Evolutionary conservation across 2,888 invertebrate species (phyloP).

Genomic region (Nematopogon swammerdamellus): DNA sequence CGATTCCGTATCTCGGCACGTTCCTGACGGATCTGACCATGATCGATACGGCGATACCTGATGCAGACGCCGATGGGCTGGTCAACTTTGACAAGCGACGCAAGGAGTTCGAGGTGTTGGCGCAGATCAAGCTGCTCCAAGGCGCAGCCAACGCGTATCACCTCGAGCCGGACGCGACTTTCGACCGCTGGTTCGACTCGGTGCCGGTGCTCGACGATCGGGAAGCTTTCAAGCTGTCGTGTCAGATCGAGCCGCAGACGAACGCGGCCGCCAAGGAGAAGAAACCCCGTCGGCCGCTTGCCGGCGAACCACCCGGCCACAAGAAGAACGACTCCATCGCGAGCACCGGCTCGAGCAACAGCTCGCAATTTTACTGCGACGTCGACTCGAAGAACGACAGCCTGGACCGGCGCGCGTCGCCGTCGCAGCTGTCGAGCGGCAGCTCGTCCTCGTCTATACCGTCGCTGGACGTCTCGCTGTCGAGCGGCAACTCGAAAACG

Average conservation of each 20-base stretch:
- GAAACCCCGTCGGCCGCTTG: slow-evolving; percentile 38
- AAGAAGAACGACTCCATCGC: slow-evolving; percentile 90
- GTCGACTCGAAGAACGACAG: slow-evolving; percentile 80
- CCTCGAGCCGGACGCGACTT: slow-evolving; percentile 78
- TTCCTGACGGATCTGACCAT: slow-evolving; percentile 98
- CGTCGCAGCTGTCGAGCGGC: slow-evolving; percentile 75
- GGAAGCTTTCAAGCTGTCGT: slow-evolving; percentile 86
- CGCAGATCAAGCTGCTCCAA: slow-evolving; percentile 95
- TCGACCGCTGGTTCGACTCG: slow-evolving; percentile 95
- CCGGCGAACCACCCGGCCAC: slow-evolving; percentile 73
- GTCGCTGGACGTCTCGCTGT: slow-evolving; percentile 74
- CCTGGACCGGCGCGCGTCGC: slow-evolving; percentile 72
- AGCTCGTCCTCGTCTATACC: slow-evolving; percentile 74
- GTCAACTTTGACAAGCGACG: slow-evolving; percentile 98
- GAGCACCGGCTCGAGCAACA: slow-evolving; percentile 80
- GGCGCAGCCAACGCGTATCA: slow-evolving; percentile 93
- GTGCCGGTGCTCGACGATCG: slow-evolving; percentile 88
- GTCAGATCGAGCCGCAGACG: slow-evolving; percentile 77
- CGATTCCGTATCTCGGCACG: slow-evolving; percentile 96
- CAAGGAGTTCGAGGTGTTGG: slow-evolving; percentile 98
- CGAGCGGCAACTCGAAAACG: slow-evolving; percentile 57
- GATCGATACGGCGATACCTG: slow-evolving; percentile 96
- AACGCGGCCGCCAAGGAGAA: slow-evolving; percentile 46
- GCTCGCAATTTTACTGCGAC: slow-evolving; percentile 87
- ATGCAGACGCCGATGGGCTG: slow-evolving; percentile 74